Evolutionary conservation across 2,888 invertebrate species (phyloP).

Genomic region (Dasypolia templi): DNA sequence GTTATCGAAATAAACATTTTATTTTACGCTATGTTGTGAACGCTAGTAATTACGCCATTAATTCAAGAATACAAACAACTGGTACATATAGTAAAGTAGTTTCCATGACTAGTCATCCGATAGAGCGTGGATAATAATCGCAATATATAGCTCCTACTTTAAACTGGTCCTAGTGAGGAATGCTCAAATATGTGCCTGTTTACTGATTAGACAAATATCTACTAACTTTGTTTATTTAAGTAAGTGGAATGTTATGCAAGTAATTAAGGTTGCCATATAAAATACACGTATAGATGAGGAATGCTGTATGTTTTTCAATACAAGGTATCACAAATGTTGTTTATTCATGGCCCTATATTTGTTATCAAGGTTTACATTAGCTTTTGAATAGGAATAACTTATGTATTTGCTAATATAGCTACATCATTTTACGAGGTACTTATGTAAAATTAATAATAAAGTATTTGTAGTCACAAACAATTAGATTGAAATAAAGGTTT

Average conservation of each 20-base stretch:
- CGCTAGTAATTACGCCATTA: slow-evolving; percentile 35
- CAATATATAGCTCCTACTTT: slow-evolving; percentile 48
- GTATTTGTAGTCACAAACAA: neutral
- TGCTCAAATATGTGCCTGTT: slow-evolving; percentile 50
- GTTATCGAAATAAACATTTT: slow-evolving; percentile 28
- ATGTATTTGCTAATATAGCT: slow-evolving; percentile 17
- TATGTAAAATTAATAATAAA: slow-evolving; percentile 1
- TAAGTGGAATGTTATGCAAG: slow-evolving; percentile 38
- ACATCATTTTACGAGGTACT: slow-evolving; percentile 20
- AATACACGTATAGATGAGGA: slow-evolving; percentile 20
- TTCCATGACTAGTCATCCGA: slow-evolving; percentile 55
- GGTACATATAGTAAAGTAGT: slow-evolving; percentile 55
- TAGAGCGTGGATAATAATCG: slow-evolving; percentile 63
- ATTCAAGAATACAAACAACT: slow-evolving; percentile 55
- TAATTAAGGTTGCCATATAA: slow-evolving; percentile 29
- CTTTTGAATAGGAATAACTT: neutral
- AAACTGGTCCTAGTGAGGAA: slow-evolving; percentile 48
- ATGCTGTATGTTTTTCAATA: slow-evolving; percentile 26
- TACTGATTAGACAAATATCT: slow-evolving; percentile 49
- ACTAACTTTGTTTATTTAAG: slow-evolving; percentile 46
- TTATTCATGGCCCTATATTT: neutral
- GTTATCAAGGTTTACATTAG: neutral
- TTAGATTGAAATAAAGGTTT: slow-evolving; percentile 35
- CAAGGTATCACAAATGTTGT: slow-evolving; percentile 2
- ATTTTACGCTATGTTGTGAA: slow-evolving; percentile 4